phyloP scores from a whole-genome alignment of 2,888 invertebrate genomes.

The Choreutis nemorana region DNA sequence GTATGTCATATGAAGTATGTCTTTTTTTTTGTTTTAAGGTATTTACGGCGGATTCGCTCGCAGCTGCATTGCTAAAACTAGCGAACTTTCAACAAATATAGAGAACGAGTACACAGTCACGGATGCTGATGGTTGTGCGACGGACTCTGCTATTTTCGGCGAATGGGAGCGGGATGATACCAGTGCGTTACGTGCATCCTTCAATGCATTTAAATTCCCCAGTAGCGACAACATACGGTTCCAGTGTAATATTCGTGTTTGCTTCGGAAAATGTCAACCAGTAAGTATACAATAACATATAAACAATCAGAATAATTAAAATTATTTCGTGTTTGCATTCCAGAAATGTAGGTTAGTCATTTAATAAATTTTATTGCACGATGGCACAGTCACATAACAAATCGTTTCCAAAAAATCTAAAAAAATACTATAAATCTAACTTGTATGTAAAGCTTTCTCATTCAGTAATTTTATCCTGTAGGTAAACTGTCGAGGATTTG shows the following conservation, averaged over 20 bases:
- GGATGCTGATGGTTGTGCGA: constrained; percentile 93
- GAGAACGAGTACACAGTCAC: constrained; percentile 94
- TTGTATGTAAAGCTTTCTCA: not conserved
- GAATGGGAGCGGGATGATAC: constrained; percentile 92
- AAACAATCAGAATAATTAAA: not conserved
- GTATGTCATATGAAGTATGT: not conserved
- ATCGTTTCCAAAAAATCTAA: no score
- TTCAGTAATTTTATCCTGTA: constrained; percentile 32
- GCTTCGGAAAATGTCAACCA: constrained; percentile 95
- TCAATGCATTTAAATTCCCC: constrained; percentile 95
- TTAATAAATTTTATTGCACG: no score
- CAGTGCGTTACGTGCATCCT: constrained; percentile 85
- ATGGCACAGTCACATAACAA: no score
- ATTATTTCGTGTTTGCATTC: not conserved
- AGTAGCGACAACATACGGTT: constrained; percentile 93
- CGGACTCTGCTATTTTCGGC: constrained; percentile 90
- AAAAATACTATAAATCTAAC: no score
- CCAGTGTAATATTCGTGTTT: constrained; percentile 95
- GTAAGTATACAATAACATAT: constrained; percentile 53
- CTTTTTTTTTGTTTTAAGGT: constrained; percentile 46
- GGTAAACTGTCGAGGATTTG: constrained; percentile 91
- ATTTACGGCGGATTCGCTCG: constrained; percentile 95
- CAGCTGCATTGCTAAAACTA: constrained; percentile 92
- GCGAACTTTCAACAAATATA: constrained; percentile 76
- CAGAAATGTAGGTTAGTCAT: not conserved